Evolutionary conservation across 2,888 invertebrate species (phyloP), one percentile per base, ranked within the genome.

Genomic region (Drosophila hamatofila): DNA sequence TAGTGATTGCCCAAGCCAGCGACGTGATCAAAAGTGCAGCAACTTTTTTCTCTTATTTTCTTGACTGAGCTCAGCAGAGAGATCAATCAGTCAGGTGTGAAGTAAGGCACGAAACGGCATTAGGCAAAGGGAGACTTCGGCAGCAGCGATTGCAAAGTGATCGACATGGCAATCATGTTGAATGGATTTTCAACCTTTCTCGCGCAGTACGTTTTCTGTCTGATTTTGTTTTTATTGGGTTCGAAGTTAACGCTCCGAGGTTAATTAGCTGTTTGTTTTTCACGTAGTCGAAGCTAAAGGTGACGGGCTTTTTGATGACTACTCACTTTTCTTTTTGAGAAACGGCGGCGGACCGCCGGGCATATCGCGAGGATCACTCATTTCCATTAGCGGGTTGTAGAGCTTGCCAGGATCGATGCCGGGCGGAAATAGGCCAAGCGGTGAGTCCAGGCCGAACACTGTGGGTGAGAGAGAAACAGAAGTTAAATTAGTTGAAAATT

Each of bases 261-360:
- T 91, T 90, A 90, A 90, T 90, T 90, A 87, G 80, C 77, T 90
- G 89, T 90, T 90, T 87, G 90, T 81, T 88, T 76, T 70, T 44
- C 58, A 66, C 48, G 64, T 70, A 48, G 44, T 11, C 33, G 14
- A 0, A 21, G 35, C 8, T n/a, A 6, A 62, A 54, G 44, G 35
- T 37, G 44, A 35, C 30, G 30, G 37, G 44, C 57, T 46, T 44
- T 44, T 69, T 30, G 46, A 63, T 56, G 52, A 56, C 33, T 85
- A 95, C 96, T 95, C 94, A 96, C 96, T 96, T 95, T 96, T 96
- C 94, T 96, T 95, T 94, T 96, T 96, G 83, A 95, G 95, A 88
- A 94, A 95, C 81, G 95, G 95, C 90, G 95, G 95, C 75, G 95
- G 94, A 86, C 96, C 96, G 74, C 95, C 94, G 51, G 95, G 94